Conservation (phyloP, 1,140 invertebrate species). For the Drosophila chauvacae region DNA sequence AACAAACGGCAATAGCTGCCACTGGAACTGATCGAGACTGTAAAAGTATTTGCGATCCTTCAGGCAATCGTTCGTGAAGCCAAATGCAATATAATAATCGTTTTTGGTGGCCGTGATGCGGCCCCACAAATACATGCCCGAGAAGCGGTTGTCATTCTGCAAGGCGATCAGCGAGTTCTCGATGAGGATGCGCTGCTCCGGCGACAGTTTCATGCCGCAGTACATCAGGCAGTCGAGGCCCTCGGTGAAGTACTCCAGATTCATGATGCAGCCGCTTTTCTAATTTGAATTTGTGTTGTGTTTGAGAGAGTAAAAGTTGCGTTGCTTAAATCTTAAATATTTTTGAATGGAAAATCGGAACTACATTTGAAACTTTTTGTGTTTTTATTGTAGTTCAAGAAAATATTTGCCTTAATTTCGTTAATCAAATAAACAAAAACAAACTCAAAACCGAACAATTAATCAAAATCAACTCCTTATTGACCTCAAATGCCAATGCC, state of each 20-base stretch:
- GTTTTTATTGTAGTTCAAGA: not conserved
- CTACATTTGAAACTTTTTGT: not conserved
- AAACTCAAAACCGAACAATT: not conserved
- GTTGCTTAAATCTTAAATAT: not conserved
- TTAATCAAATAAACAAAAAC: no score
- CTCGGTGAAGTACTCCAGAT: conserved; percentile 77
- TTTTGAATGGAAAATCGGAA: conserved; percentile 18
- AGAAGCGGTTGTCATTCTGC: conserved; percentile 91
- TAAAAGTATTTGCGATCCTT: conserved; percentile 89
- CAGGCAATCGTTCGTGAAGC: conserved; percentile 88
- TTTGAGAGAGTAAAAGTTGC: not conserved
- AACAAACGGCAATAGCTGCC: conserved; percentile 88
- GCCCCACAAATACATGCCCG: conserved; percentile 90
- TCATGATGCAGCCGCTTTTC: conserved; percentile 47
- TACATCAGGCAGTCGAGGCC: conserved; percentile 80
- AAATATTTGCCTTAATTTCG: not conserved
- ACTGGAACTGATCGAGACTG: conserved; percentile 88
- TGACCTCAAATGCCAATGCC: not conserved
- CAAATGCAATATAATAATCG: conserved; percentile 91
- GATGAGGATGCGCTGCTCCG: conserved; percentile 88
- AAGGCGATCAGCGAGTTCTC: conserved; percentile 89
- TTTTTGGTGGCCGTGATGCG: conserved; percentile 88
- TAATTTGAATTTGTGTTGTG: conserved; percentile 40
- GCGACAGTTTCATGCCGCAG: conserved; percentile 87
- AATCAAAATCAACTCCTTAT: conserved; percentile 6